phyloP scores from a whole-genome alignment of 2,888 invertebrate genomes.

The Alitta virens region DNA sequence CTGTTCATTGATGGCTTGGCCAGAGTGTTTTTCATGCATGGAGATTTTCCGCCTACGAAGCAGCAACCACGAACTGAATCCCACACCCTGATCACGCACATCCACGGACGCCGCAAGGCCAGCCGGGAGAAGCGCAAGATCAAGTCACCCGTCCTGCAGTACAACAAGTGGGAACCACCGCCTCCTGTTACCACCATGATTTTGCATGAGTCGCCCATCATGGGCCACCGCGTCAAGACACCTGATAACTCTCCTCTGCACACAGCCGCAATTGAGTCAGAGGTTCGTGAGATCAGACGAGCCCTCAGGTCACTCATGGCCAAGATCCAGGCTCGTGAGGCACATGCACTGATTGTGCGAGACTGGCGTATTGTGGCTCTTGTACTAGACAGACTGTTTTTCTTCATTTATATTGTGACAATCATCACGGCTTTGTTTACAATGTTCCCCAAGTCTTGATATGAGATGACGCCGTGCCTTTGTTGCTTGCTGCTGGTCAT shows the following conservation, averaged over 20 bases:
- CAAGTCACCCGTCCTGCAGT: constrained; percentile 24
- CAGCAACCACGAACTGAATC: constrained; percentile 2
- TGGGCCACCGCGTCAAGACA: constrained; percentile 5
- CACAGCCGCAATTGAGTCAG: constrained; percentile 34
- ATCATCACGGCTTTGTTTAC: constrained; percentile 48
- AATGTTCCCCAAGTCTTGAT: constrained; percentile 37
- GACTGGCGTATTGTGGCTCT: constrained; percentile 54
- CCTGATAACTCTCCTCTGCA: constrained; percentile 18
- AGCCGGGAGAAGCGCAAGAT: constrained; percentile 24
- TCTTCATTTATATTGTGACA: constrained; percentile 48
- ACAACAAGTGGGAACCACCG: constrained; percentile 31
- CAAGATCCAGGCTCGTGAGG: constrained; percentile 41
- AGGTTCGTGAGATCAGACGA: constrained; percentile 47
- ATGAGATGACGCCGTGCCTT: neutral
- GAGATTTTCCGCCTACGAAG: constrained; percentile 14
- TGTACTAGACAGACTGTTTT: constrained; percentile 52
- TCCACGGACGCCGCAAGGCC: neutral
- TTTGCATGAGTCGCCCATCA: constrained; percentile 17
- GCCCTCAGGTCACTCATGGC: constrained; percentile 39
- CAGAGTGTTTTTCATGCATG: constrained; percentile 24
- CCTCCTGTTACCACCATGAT: constrained; percentile 1
- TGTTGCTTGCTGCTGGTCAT: no score
- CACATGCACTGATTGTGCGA: constrained; percentile 39
- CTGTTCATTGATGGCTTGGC: constrained; percentile 21
- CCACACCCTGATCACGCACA: constrained; percentile 6